Evolutionary conservation across 2,113 vertebrate genomes (phyloP).

Genomic region (Lepisosteus osseus): DNA sequence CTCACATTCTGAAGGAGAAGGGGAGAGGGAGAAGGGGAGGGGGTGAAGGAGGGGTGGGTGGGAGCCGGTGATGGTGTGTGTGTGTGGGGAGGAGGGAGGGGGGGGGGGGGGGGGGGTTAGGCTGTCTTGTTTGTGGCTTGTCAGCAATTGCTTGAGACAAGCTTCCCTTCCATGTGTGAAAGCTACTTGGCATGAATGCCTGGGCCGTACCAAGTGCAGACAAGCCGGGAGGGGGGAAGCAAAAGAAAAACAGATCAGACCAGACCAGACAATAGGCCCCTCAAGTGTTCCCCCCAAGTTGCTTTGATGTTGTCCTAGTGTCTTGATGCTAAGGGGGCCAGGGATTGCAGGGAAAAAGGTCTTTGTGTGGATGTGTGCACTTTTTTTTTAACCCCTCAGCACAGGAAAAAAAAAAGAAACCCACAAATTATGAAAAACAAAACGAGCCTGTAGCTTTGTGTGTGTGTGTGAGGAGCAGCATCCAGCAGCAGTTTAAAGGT

Average conservation of each 20-base stretch:
- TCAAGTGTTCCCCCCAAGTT: conserved; percentile 75
- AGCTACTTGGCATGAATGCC: conserved; percentile 87
- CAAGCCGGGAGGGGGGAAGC: conserved; percentile 70
- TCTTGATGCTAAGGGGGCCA: conserved; percentile 69
- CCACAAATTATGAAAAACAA: conserved; percentile 59
- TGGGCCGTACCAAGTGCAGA: conserved; percentile 80
- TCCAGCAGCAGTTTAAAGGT: conserved; percentile 31
- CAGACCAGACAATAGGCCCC: conserved; percentile 81
- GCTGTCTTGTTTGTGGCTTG: conserved; percentile 86
- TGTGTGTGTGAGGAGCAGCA: conserved; percentile 20
- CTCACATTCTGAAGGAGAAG: conserved; percentile 27
- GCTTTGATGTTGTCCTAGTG: conserved; percentile 79
- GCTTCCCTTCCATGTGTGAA: conserved; percentile 81
- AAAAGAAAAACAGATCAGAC: conserved; percentile 68
- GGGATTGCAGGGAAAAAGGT: conserved; percentile 60
- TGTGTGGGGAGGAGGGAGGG: conserved; percentile 33
- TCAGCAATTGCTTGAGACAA: conserved; percentile 87
- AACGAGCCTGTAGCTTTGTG: conserved; percentile 47
- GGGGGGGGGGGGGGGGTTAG: conserved; percentile 45
- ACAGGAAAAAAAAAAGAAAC: conserved; percentile 50
- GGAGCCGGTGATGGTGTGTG: conserved; percentile 17
- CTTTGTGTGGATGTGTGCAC: conserved; percentile 64
- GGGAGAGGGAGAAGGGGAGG: conserved; percentile 24
- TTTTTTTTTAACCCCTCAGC: conserved; percentile 44
- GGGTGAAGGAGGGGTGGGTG: not conserved